Evolutionary conservation across 2,113 vertebrate species (phyloP).

Genomic region (Pantherophis guttatus): DNA sequence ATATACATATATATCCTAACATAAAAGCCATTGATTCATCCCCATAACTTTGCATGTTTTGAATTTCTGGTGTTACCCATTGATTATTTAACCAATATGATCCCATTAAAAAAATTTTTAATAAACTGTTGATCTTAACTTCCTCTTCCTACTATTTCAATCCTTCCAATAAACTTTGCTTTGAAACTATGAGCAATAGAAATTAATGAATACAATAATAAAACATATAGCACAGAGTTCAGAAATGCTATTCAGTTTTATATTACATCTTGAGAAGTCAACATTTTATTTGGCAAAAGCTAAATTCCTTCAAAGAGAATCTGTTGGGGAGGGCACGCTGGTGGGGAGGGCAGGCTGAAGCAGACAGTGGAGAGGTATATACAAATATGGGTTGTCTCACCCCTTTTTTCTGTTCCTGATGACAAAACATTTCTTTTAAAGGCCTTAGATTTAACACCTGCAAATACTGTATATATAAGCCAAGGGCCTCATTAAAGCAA

Average conservation of each 20-base stretch:
- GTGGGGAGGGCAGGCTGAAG: background rate
- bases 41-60: constrained; percentile 33
- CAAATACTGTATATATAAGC: background rate
- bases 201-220: constrained; percentile 3
- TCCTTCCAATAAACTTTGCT: constrained; percentile 45
- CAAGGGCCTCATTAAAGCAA: background rate
- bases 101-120: background rate
- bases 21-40: constrained; percentile 51
- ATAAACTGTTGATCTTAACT: constrained; percentile 36
- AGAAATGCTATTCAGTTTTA: constrained; percentile 16
- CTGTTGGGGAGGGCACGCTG: background rate
- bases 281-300: background rate
- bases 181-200: constrained; percentile 25
- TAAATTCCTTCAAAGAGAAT: background rate
- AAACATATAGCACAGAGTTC: constrained; percentile 27
- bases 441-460: background rate
- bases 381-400: background rate
- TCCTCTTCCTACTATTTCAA: constrained; percentile 52
- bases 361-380: background rate
- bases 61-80: constrained; percentile 44
- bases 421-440: background rate
- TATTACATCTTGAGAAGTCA: background rate
- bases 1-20: constrained; percentile 43
- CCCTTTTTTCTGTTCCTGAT: background rate
- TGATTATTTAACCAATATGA: constrained; percentile 44